A percentile compares a stretch with the other conserved stretches of the same genome.
Conservation (phyloP, 2,888 invertebrate species). For the Athetis lepigone region DNA sequence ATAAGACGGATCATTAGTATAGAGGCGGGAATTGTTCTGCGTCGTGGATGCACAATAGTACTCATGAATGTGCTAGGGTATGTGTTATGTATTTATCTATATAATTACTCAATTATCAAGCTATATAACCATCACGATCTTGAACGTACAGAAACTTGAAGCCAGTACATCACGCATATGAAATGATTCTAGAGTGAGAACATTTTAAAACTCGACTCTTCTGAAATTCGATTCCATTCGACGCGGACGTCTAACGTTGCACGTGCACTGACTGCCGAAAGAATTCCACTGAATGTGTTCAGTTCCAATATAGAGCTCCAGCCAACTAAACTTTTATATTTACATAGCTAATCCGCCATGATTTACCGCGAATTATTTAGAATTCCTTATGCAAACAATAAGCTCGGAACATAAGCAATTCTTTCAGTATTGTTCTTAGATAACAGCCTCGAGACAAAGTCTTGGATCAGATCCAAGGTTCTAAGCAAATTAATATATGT, state of each 20-base stretch:
- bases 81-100: slow-evolving; percentile 27
- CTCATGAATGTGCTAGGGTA: slow-evolving; percentile 56
- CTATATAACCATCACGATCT: slow-evolving; percentile 4
- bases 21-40: slow-evolving; percentile 69
- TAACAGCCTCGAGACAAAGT: slow-evolving; percentile 36
- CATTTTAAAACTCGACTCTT: slow-evolving; percentile 62
- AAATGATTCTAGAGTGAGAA: slow-evolving; percentile 52
- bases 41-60: slow-evolving; percentile 71
- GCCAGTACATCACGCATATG: slow-evolving; percentile 39
- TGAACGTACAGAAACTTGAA: slow-evolving; percentile 6
- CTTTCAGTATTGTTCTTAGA: slow-evolving; percentile 24
- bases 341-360: slow-evolving; percentile 48
- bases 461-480: slow-evolving; percentile 62
- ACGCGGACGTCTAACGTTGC: slow-evolving; percentile 62
- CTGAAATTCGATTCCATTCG: slow-evolving; percentile 65
- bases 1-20: slow-evolving; percentile 77
- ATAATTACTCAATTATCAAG: slow-evolving; percentile 35
- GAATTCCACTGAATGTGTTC: slow-evolving; percentile 60
- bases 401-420: slow-evolving; percentile 17
- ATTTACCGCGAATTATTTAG: slow-evolving; percentile 30
- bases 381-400: slow-evolving; percentile 14
- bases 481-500: slow-evolving; percentile 61
- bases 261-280: slow-evolving; percentile 64
- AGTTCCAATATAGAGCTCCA: slow-evolving; percentile 56
- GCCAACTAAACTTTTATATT: slow-evolving; percentile 54